Evolutionary conservation across 2,888 invertebrate species (phyloP), one percentile per base, ranked within the genome.

Genomic region (Nesidiocoris tenuis): DNA sequence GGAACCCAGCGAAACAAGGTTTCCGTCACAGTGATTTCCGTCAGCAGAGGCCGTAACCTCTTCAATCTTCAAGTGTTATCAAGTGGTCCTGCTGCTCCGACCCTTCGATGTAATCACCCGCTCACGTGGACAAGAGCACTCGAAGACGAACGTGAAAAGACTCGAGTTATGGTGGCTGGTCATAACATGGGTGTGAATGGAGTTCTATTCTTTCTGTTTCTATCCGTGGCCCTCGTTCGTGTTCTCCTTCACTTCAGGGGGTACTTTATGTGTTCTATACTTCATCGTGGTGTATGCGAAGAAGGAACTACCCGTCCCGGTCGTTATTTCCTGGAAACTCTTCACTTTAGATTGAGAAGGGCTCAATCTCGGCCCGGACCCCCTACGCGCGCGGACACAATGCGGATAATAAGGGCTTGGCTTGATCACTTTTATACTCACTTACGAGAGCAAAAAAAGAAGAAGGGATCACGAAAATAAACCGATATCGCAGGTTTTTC

Each of bases 91-190:
- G 12, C 39, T 39, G 39, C 39, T 39, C 39, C 12, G 16, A 23
- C 70, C 57, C 24, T 70, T 25, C 24, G 54, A 70, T 59, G 70
- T 70, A 70, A 70, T 70, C 70, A 70, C 70, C 70, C 70, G 57
- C 57, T 70, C 67, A 70, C 70, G 70, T 59, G 70, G 67, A 70
- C 70, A 59, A 70, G 70, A 59, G 70, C 70, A 22, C 70, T 70
- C 25, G 17, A 59, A 24, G 21, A 57, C 16, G 22, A 39, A 39
- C 39, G 39, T 39, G 39, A 39, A 39, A 39, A 39, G 39, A 39
- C 39, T 39, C 5, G 39, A 3, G 39, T 39, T 39, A 39, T 39
- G 3, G 3, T 39, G 39, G 39, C 12, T 39, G 39, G 39, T 3
- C 12, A 12, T 39, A 3, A 12, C 3, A 39, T 39, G 39, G 39